phyloP scores from a whole-genome alignment of 2,888 invertebrate species.

The Acanthopleura granulata region DNA sequence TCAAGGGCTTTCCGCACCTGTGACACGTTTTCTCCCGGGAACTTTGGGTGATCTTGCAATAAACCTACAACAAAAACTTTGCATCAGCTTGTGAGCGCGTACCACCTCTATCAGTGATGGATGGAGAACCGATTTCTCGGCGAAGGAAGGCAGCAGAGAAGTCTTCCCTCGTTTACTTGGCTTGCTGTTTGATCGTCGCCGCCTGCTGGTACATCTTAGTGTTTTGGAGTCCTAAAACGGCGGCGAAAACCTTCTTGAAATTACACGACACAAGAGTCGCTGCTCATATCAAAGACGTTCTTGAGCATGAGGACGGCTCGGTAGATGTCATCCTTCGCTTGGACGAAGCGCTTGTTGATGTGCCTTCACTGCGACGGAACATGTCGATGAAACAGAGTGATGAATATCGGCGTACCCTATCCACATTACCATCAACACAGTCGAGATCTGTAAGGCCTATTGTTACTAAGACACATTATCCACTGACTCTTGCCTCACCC shows the following conservation, averaged over 20 bases:
- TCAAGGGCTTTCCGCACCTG: too few relatives aligned
- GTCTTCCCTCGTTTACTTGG: too few relatives aligned
- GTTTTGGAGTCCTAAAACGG: background rate
- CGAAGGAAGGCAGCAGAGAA: too few relatives aligned
- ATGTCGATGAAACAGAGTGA: background rate
- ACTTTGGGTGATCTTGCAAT: too few relatives aligned
- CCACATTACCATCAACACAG: background rate
- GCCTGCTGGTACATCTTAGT: background rate
- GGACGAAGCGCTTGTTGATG: background rate
- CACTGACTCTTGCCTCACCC: slow-evolving; percentile 43
- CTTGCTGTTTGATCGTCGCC: background rate
- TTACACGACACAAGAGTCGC: background rate
- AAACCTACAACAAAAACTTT: too few relatives aligned
- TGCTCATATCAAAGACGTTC: slow-evolving; percentile 24
- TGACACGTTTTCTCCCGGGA: too few relatives aligned
- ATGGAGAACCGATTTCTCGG: too few relatives aligned
- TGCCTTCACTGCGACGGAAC: background rate
- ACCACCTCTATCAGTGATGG: too few relatives aligned
- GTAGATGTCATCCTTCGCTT: slow-evolving; percentile 33
- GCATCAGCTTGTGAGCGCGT: too few relatives aligned
- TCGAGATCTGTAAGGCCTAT: background rate
- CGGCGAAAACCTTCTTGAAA: background rate
- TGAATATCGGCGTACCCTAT: too few relatives aligned
- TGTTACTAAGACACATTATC: slow-evolving; percentile 34
- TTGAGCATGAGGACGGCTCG: slow-evolving; percentile 34